phyloP scores from a whole-genome alignment of 1,140 invertebrate species.

The Idris sp. region DNA sequence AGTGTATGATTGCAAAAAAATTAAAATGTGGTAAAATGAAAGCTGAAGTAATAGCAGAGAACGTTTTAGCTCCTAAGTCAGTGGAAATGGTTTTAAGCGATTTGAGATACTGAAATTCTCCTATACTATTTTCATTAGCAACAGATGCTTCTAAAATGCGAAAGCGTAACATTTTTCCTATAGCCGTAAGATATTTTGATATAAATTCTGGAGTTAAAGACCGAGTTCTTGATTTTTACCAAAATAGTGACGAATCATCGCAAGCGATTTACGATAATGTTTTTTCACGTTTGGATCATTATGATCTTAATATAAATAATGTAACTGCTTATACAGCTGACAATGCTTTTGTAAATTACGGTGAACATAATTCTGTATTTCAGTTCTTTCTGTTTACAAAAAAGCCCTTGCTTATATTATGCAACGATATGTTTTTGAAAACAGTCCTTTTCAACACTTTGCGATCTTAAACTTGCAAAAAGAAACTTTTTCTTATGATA shows the following conservation, averaged over 20 bases:
- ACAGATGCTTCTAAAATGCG: no score
- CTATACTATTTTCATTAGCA: conserved; percentile 5
- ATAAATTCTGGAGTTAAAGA: conserved; percentile 65
- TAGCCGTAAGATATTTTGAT: conserved; percentile 36
- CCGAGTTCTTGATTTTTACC: no score
- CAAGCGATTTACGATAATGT: no score
- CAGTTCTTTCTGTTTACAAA: not conserved
- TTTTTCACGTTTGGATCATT: conserved; percentile 5
- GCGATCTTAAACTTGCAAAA: no score
- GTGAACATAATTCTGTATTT: no score
- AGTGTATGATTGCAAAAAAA: conserved; percentile 23
- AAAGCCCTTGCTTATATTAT: conserved; percentile 1
- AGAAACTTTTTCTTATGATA: no score
- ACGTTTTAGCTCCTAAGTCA: conserved; percentile 22
- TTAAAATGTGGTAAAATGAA: conserved; percentile 22
- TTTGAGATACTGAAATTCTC: not conserved
- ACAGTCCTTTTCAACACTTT: no score
- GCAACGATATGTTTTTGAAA: no score
- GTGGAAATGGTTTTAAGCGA: conserved; percentile 2
- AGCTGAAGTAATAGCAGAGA: conserved; percentile 13
- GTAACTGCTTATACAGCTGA: no score
- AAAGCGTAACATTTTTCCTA: conserved; percentile 29
- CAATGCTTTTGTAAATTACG: no score
- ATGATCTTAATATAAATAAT: conserved; percentile 6
- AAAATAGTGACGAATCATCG: no score